Base-by-base conservation (phyloP, 2,797 vertebrate species). In the Synaphobranchus kaupii region DNA sequence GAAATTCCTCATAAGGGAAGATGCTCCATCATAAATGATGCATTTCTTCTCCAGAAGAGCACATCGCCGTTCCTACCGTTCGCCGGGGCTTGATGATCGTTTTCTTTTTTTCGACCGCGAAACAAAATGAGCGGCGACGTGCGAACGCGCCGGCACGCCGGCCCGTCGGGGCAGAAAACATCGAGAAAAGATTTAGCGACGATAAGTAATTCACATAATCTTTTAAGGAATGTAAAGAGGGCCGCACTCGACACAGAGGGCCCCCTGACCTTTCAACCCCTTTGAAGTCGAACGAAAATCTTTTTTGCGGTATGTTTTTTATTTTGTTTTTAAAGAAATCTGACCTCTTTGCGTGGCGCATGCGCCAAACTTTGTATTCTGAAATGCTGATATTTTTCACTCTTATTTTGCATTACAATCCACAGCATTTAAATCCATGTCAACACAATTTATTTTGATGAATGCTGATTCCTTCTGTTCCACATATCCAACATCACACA, bases 171-270 rank as follows among this genome's bases (percentile, higher is more conserved):
- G 39, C 12, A 34, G 34, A 34, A 20, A 34, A 47, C 31, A 4
- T 15, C 47, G 34, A 17, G 34, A 78, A 78, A 78, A 47, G 47
- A 78, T 78, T 78, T 44, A 78, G 73, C 73, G 12, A 44, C 39
- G 13, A 78, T 78, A 78, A 78, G 47, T 78, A 47, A 78, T 78
- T 44, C 73, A 78, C 13, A 39, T 15, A 78, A 39, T 39, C 39
- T 78, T 78, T 78, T 47, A 78, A 78, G 39, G 73, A 78, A 47
- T 7, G 73, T 78, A 47, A 47, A 20, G 39, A 78, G 73, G 73
- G 4, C 73, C 2, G 39, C 31, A 20, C 73, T 78, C 73, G 22
- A 39, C 34, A 34, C 34, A 47, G 34, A 47, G 73, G 20, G 39
- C 34, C 17, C 3, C 17, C 8, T 78, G 34, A 78, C 73, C 73